Percentiles rank a stretch among this genome's conserved stretches.
phyloP scores from a whole-genome alignment of 2,113 vertebrate genomes.

The Steatornis caripensis region DNA sequence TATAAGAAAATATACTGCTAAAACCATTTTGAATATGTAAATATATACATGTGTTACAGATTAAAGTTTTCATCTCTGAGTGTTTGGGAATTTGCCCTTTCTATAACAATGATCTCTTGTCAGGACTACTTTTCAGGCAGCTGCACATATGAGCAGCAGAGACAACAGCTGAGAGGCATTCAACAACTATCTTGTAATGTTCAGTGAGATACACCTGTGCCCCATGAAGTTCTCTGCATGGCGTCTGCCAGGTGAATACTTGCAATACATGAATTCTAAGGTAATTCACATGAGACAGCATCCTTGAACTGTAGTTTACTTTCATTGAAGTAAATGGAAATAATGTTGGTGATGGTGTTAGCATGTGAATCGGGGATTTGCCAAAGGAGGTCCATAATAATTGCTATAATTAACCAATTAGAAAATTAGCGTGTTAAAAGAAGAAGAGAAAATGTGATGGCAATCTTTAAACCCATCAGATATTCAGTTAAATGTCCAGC shows the following conservation, averaged over 20 bases:
- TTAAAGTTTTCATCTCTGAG: background rate
- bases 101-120: background rate
- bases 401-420: background rate
- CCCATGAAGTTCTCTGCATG: background rate
- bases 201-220: background rate
- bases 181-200: background rate
- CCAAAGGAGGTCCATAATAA: background rate
- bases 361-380: background rate
- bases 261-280: background rate
- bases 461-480: background rate
- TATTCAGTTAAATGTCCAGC: background rate
- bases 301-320: background rate
- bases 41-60: background rate
- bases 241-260: background rate
- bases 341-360: background rate
- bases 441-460: background rate
- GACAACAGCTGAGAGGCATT: background rate
- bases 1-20: background rate
- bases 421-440: background rate
- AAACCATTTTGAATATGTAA: background rate
- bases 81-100: background rate
- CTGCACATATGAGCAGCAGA: background rate
- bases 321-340: background rate
- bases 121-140: background rate
- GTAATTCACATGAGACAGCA: background rate